Evolutionary conservation across 2,888 invertebrate genomes (phyloP), one percentile per base, ranked within the genome.

Genomic region (Zhuqinia jingwanae): DNA sequence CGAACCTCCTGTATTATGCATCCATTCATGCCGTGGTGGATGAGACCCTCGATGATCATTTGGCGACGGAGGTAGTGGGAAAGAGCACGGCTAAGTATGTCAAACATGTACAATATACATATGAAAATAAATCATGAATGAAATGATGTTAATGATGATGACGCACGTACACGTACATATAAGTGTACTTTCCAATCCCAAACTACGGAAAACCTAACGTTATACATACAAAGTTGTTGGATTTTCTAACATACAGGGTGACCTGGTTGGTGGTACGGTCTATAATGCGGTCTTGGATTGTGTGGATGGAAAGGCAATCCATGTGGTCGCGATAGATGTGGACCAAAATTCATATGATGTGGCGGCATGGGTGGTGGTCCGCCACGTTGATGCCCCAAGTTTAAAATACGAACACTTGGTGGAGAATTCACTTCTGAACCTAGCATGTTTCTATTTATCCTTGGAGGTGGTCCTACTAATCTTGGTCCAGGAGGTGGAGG

Each of bases 261-360:
- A 3, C 30, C 30, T 8, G 76, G 30, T n/a, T 53, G 36, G 36
- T 76, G 58, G 22, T 58, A 56, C 10, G 76, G 76, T 36, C 76
- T 27, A 42, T 25, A 76, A n/a, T n/a, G n/a, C 3, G 76, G 76
- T 58, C 76, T 36, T 13, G n/a, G 47, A 15, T 73, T 47, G 53
- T 76, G 36, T 36, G 56, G 22, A 53, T 53, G 30, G 20, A 30
- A 63, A 11, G 63, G 30, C 5, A 15, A 30, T 30, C 25, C 8
- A 60, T 60, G 78, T 10, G 78, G 63, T 3, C 78, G 36, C 2
- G n/a, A n/a, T n/a, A n/a, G n/a, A n/a, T 78, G 78, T 3, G 63
- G 63, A 5, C 36, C 27, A 27, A 17, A 78, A 22, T 30, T 30
- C 27, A 27, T 10, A 53, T 30, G 78, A 60, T 45, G 78, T n/a